Evolutionary conservation across 2,113 vertebrate genomes (phyloP).

Genomic region (Copsychus sechellarum): DNA sequence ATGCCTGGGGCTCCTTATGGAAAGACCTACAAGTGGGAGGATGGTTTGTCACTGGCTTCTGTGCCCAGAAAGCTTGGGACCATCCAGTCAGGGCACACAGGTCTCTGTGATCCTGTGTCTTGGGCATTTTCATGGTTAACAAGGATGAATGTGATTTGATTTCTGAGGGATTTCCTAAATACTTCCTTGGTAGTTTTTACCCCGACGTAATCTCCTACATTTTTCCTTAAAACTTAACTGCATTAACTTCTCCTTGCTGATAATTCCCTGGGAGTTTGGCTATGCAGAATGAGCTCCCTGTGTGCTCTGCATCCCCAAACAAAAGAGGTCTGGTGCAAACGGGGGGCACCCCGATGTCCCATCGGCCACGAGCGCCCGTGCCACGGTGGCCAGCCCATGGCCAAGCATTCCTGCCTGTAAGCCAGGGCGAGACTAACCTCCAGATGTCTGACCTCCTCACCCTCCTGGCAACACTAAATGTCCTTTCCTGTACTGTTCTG

Average conservation of each 20-base stretch:
- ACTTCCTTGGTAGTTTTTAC: not conserved
- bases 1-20: not conserved
- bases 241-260: not conserved
- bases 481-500: constrained; percentile 71
- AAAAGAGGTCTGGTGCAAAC: not conserved
- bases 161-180: not conserved
- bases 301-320: not conserved
- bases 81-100: not conserved
- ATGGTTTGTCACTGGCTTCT: not conserved
- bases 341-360: not conserved
- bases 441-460: constrained; percentile 78
- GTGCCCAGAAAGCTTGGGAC: not conserved
- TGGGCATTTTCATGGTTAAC: not conserved
- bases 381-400: not conserved
- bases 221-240: not conserved
- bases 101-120: not conserved
- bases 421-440: constrained; percentile 53
- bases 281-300: not conserved
- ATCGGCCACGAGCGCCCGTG: not conserved
- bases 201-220: not conserved
- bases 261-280: not conserved
- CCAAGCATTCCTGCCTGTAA: constrained; percentile 41
- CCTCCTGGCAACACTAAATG: constrained; percentile 63
- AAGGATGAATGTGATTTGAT: not conserved
- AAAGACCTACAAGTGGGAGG: not conserved